These are phyloP conservation scores for Drosophila lini DNA, from an alignment of 1,140 invertebrate species.

Conservation along the genomic window DNA sequence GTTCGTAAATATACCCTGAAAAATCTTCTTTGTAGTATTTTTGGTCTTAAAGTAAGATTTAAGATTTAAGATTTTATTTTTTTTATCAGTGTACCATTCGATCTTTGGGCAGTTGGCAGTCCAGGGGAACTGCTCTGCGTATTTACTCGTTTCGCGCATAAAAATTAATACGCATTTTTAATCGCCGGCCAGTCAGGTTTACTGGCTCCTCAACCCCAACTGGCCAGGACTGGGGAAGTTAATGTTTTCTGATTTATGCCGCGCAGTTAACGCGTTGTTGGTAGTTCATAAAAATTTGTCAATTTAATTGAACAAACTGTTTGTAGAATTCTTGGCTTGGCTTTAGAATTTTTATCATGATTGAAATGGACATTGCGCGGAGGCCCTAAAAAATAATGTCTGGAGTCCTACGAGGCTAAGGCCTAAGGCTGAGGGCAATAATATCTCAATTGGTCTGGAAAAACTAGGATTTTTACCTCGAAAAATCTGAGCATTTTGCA, in stretches of 20 bases:
- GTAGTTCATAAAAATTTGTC: conserved; percentile 78
- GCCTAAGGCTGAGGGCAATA: neutral
- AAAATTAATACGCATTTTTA: conserved; percentile 80
- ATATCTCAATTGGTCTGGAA: neutral
- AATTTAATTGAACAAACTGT: conserved; percentile 79
- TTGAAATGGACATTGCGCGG: conserved; percentile 68
- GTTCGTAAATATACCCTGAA: too few species aligned
- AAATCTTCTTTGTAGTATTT: too few species aligned
- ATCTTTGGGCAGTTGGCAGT: conserved; percentile 2
- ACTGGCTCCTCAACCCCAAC: neutral
- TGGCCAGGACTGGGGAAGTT: conserved; percentile 2
- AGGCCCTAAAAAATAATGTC: neutral
- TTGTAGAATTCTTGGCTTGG: conserved; percentile 62
- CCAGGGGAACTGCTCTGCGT: conserved; percentile 25
- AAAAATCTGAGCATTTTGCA: neutral
- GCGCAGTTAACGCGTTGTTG: conserved; percentile 15
- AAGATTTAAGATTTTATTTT: too few species aligned
- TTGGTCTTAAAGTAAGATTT: too few species aligned
- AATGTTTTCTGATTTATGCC: conserved; percentile 60
- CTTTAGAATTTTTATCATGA: conserved; percentile 77
- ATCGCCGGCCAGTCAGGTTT: conserved; percentile 49
- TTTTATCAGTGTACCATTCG: neutral
- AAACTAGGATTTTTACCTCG: neutral
- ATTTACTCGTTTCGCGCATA: conserved; percentile 67
- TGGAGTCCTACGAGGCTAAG: neutral